Evolutionary conservation across 2,888 invertebrate genomes (phyloP).

Genomic region (Calliphora vomitoria): DNA sequence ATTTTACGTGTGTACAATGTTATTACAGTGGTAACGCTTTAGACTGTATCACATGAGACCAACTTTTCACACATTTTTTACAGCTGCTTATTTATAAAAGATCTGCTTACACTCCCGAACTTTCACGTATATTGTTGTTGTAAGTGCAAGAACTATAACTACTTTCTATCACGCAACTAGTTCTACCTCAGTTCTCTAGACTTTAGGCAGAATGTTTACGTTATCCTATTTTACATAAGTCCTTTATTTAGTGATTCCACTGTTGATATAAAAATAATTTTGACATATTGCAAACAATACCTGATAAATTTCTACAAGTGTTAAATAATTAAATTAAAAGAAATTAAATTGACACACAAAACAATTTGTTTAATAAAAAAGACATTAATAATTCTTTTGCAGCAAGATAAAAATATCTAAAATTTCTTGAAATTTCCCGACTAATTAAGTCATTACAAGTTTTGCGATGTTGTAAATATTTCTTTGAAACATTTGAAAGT

Average conservation of each 20-base stretch:
- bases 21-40: background rate
- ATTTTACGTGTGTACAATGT: background rate
- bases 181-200: no score
- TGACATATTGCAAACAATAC: conserved; percentile 53
- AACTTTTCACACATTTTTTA: no score
- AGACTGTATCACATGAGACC: no score
- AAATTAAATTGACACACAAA: conserved; percentile 39
- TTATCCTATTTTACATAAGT: background rate
- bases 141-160: no score
- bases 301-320: conserved; percentile 65
- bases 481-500: no score
- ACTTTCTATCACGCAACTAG: no score
- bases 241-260: background rate
- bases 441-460: conserved; percentile 1
- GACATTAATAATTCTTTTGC: conserved; percentile 40
- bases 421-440: conserved; percentile 16
- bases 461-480: no score
- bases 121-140: no score
- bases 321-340: conserved; percentile 63
- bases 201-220: no score
- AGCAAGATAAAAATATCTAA: background rate
- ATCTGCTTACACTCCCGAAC: no score
- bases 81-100: no score
- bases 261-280: conserved; percentile 22
- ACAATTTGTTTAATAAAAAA: conserved; percentile 54